Evolutionary conservation across 2,888 invertebrate genomes (phyloP).

Genomic region (Drosophila gaucha): DNA sequence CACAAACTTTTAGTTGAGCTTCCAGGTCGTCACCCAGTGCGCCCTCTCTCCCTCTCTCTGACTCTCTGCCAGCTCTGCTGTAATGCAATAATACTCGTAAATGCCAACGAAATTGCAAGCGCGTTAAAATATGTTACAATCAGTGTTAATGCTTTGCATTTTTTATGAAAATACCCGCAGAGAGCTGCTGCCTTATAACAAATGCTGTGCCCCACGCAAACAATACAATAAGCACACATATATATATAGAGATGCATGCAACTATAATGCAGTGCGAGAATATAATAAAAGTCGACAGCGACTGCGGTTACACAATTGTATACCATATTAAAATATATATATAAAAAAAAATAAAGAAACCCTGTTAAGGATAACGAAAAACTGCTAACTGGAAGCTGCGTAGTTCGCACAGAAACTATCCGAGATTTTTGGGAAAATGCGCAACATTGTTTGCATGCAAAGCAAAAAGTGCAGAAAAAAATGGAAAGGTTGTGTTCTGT

Average conservation of each 20-base stretch:
- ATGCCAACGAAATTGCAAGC: conserved; percentile 58
- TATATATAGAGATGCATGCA: conserved; percentile 6
- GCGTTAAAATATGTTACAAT: conserved; percentile 72
- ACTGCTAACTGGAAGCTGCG: conserved; percentile 43
- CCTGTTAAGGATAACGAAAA: conserved; percentile 54
- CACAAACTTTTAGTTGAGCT: conserved; percentile 17
- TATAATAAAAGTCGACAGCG: conserved; percentile 65
- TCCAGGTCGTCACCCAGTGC: background rate
- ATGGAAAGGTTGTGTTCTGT: conserved; percentile 29
- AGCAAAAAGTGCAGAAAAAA: background rate
- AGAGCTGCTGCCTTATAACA: conserved; percentile 29
- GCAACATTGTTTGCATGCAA: conserved; percentile 58
- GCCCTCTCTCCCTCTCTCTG: background rate
- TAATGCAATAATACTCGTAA: conserved; percentile 45
- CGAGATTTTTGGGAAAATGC: conserved; percentile 24
- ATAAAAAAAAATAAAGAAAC: conserved; percentile 19
- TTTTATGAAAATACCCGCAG: conserved; percentile 70
- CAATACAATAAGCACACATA: conserved; percentile 50
- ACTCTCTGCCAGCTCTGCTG: too few relatives aligned
- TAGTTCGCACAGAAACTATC: conserved; percentile 26
- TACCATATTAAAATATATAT: conserved; percentile 28
- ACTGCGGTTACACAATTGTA: conserved; percentile 56
- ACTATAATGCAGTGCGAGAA: conserved; percentile 30
- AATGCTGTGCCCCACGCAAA: conserved; percentile 16
- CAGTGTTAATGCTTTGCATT: conserved; percentile 73